Base-by-base conservation (phyloP, 2,797 vertebrate species). In the Anas flavirostris region DNA sequence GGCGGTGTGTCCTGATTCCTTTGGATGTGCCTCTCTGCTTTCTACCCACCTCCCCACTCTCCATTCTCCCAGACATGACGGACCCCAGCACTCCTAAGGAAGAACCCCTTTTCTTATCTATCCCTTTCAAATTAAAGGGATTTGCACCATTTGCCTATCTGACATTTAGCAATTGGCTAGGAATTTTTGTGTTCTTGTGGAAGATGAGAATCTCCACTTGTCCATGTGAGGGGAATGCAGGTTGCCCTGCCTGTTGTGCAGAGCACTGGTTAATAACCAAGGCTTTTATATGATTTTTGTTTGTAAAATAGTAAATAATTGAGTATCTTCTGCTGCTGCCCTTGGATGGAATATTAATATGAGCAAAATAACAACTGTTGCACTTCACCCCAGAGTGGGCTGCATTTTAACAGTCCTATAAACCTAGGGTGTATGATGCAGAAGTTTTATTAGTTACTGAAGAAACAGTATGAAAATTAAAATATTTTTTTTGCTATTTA, bases 151-250 rank as follows among this genome's bases (percentile, higher is more conserved):
- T 58, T 11, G n/a, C 8, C 19, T 73, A 16, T 60, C 44, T 50
- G 15, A 28, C 35, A 23, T 0, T 0, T 41, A 80, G 17, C 17
- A 62, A n/a, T 7, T 12, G 12, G 41, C 18, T 37, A 25, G 46
- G 46, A 72, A 48, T 37, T 66, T 35, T 70, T n/a, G 25, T 0
- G 0, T 43, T 21, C 13, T 76, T 85, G 44, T 16, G 48, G 37
- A 72, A 10, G 25, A 70, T 4, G 25, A 44, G 43, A 70, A 28
- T 58, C 29, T 50, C 50, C 58, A 52, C 80, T 66, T 44, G 15
- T 31, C 23, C 4, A 10, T 76, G 37, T 10, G 64, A 68, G 29
- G 50, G 31, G 69, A 64, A 63, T 29, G 35, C 15, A 39, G 37
- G 22, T 7, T 69, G 21, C 9, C 9, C 19, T 55, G 52, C 33